Conservation (phyloP, 2,113 vertebrate genomes). For the Pipra filicauda region DNA sequence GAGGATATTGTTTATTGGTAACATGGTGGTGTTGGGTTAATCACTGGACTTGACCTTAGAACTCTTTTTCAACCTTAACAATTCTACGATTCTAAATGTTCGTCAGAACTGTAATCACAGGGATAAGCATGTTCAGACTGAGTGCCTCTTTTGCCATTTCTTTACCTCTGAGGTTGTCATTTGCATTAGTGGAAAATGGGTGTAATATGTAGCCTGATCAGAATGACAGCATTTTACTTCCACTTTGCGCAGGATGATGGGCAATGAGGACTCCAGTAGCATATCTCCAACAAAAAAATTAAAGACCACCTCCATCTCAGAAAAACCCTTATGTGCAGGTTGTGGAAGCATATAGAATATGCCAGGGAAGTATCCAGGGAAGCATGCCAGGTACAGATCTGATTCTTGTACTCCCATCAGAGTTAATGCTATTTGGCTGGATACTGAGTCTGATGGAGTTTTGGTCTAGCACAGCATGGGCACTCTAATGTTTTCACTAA, state of each 20-base stretch:
- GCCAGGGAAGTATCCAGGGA: background rate
- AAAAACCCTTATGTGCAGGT: background rate
- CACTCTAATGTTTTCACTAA: background rate
- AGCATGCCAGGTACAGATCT: background rate
- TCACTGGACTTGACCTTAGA: background rate
- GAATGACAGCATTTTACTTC: background rate
- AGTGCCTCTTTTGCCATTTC: background rate
- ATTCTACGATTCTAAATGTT: background rate
- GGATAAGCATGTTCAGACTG: background rate
- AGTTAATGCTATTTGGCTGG: rapidly evolving
- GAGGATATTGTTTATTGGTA: background rate
- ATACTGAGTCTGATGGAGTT: background rate
- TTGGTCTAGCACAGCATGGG: background rate
- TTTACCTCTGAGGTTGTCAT: background rate
- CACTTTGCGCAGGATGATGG: background rate
- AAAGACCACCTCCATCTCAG: background rate
- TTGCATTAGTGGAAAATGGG: background rate
- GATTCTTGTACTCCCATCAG: background rate
- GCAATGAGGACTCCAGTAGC: background rate
- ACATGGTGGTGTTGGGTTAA: background rate
- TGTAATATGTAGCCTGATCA: background rate
- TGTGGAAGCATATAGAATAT: background rate
- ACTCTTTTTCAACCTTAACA: background rate
- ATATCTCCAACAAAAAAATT: background rate
- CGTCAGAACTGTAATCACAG: background rate